Percentiles rank a stretch among this genome's conserved stretches.
Evolutionary conservation across 2,888 invertebrate species (phyloP).

Genomic region (Rosalia funebris): DNA sequence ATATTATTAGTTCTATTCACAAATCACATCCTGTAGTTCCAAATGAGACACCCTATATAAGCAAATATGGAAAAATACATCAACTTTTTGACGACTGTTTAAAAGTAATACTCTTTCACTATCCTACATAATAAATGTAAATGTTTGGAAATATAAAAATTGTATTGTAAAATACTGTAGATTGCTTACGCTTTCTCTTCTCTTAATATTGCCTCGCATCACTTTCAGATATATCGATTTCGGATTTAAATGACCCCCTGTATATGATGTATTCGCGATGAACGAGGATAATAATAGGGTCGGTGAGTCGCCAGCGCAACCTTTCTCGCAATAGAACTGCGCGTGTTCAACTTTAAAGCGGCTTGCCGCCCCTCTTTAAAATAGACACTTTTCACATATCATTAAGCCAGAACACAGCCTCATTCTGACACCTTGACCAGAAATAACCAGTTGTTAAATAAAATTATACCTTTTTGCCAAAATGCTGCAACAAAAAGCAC

Average conservation of each 20-base stretch:
- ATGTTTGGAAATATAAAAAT: too few species aligned
- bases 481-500: neutral
- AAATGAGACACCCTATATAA: too few species aligned
- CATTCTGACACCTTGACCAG: slow-evolving; percentile 23
- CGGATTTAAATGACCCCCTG: neutral
- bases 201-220: too few species aligned
- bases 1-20: too few species aligned
- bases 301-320: slow-evolving; percentile 12
- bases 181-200: too few species aligned
- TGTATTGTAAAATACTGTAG: too few species aligned
- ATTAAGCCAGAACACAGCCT: slow-evolving; percentile 12
- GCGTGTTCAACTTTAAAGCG: slow-evolving; percentile 20
- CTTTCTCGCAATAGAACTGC: slow-evolving; percentile 21
- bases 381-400: slow-evolving; percentile 28
- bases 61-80: too few species aligned
- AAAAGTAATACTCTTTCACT: too few species aligned
- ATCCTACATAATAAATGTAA: too few species aligned
- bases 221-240: too few species aligned
- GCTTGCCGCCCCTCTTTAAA: slow-evolving; percentile 19
- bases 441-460: slow-evolving; percentile 20
- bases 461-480: slow-evolving; percentile 12
- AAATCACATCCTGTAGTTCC: too few species aligned
- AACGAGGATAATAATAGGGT: slow-evolving; percentile 27
- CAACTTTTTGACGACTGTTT: too few species aligned
- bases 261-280: slow-evolving; percentile 4